phyloP scores from a whole-genome alignment of 2,888 invertebrate species.

The Hyposoter didymator region DNA sequence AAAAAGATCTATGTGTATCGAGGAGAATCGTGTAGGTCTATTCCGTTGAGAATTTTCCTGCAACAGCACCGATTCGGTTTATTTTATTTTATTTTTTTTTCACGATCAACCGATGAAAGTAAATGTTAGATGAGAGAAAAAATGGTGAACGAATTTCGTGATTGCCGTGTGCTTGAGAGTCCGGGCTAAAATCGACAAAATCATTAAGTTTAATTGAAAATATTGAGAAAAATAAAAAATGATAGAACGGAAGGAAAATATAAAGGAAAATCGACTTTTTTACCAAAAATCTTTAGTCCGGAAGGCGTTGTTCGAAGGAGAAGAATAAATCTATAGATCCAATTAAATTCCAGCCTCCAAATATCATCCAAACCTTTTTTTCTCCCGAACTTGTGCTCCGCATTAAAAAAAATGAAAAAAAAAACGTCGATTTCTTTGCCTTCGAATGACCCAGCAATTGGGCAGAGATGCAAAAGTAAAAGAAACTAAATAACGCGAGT shows the following conservation, averaged over 20 bases:
- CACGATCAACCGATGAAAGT: conserved; percentile 67
- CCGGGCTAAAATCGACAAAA: conserved; percentile 36
- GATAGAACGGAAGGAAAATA: neutral
- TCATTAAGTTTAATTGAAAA: neutral
- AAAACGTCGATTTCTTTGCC: conserved; percentile 5
- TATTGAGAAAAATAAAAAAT: neutral
- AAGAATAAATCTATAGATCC: neutral
- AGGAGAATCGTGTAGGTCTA: conserved; percentile 30
- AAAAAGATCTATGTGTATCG: conserved; percentile 13
- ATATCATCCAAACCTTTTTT: neutral
- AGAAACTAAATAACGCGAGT: conserved; percentile 49
- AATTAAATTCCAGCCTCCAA: neutral
- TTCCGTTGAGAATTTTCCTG: conserved; percentile 49
- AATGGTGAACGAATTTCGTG: conserved; percentile 35
- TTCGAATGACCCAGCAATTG: neutral
- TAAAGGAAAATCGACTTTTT: conserved; percentile 18
- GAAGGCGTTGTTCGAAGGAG: neutral
- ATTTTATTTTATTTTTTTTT: conserved; percentile 4
- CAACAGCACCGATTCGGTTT: conserved; percentile 45
- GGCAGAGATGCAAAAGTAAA: conserved; percentile 5
- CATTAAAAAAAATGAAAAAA: neutral
- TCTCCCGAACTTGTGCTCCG: neutral
- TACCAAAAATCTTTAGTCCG: conserved; percentile 3
- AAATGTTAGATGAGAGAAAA: conserved; percentile 48
- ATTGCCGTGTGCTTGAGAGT: conserved; percentile 43